A percentile compares a stretch with the other conserved stretches of the same genome.
Evolutionary conservation across 2,888 invertebrate genomes (phyloP).

Genomic region (Julus scanicus): DNA sequence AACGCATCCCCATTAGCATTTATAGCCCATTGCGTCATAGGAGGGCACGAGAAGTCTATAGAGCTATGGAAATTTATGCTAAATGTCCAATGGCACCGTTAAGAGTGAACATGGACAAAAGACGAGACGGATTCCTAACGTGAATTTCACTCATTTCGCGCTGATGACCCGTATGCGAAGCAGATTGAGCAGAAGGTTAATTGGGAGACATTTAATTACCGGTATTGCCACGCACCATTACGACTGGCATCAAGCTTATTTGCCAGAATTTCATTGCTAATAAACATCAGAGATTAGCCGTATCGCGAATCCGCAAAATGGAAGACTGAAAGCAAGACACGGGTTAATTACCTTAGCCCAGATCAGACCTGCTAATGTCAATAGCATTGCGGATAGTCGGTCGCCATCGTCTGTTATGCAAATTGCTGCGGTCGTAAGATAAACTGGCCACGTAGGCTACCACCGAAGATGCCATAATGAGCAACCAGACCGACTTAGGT

Average conservation of each 20-base stretch:
- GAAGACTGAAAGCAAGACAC: not conserved
- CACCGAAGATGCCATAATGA: not conserved
- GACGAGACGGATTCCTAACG: not conserved
- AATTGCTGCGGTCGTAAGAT: conserved; percentile 33
- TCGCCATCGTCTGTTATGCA: conserved; percentile 32
- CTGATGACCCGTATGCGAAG: not conserved
- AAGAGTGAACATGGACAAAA: not conserved
- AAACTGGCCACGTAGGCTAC: not conserved
- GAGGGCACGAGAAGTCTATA: not conserved
- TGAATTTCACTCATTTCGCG: not conserved
- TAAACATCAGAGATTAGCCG: conserved; percentile 43
- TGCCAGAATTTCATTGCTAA: conserved; percentile 47
- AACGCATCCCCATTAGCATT: not conserved
- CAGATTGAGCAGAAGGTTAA: conserved; percentile 28
- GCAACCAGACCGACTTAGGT: not conserved
- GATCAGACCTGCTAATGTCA: conserved; percentile 13
- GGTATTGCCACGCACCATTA: not conserved
- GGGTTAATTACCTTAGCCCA: conserved; percentile 37
- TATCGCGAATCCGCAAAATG: conserved; percentile 36
- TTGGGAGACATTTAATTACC: conserved; percentile 37
- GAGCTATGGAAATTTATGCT: not conserved
- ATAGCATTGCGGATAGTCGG: not conserved
- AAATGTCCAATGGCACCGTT: not conserved
- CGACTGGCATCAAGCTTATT: conserved; percentile 36
- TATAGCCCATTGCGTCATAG: not conserved